Conservation (phyloP, 2,888 invertebrate genomes). For the Acanthosoma haemorrhoidale region DNA sequence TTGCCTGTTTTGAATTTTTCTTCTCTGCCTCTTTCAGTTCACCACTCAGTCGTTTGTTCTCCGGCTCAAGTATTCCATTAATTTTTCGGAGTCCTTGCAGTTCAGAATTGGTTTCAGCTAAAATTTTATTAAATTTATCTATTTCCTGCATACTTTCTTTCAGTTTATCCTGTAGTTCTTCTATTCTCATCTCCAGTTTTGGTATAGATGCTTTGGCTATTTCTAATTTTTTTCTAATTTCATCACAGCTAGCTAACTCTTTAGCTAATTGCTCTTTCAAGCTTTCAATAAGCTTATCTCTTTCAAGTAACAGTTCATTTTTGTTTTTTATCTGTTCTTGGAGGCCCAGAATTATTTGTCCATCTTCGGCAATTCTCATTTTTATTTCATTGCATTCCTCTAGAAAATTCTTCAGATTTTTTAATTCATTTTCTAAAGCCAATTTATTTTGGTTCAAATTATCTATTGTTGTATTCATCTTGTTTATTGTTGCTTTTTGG, state of each 20-base stretch:
- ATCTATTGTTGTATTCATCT: neutral
- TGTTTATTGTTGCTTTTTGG: neutral
- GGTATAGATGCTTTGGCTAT: slow-evolving; percentile 7
- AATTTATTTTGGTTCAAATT: neutral
- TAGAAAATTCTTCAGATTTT: neutral
- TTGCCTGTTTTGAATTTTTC: neutral
- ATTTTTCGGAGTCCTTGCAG: slow-evolving; percentile 19
- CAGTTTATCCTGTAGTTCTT: slow-evolving; percentile 5
- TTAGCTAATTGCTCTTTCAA: slow-evolving; percentile 21
- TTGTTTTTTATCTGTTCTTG: slow-evolving; percentile 13
- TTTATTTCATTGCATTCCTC: slow-evolving; percentile 2
- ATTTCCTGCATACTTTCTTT: neutral
- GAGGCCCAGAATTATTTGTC: neutral
- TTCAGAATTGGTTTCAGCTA: neutral
- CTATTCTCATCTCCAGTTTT: slow-evolving; percentile 13
- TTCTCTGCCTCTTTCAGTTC: slow-evolving; percentile 3
- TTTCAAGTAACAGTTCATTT: neutral
- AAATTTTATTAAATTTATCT: neutral
- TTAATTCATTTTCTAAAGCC: neutral
- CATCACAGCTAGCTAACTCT: slow-evolving; percentile 7
- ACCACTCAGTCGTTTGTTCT: slow-evolving; percentile 12
- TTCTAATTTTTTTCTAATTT: slow-evolving; percentile 14
- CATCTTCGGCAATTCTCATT: neutral
- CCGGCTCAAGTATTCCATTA: slow-evolving; percentile 9
- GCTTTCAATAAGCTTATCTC: slow-evolving; percentile 4